Percentiles rank a stretch among this genome's conserved stretches.
These are phyloP conservation scores for Oxygymnocypris stewartii DNA, from an alignment of 2,113 vertebrate genomes.

Conservation along the genomic window DNA sequence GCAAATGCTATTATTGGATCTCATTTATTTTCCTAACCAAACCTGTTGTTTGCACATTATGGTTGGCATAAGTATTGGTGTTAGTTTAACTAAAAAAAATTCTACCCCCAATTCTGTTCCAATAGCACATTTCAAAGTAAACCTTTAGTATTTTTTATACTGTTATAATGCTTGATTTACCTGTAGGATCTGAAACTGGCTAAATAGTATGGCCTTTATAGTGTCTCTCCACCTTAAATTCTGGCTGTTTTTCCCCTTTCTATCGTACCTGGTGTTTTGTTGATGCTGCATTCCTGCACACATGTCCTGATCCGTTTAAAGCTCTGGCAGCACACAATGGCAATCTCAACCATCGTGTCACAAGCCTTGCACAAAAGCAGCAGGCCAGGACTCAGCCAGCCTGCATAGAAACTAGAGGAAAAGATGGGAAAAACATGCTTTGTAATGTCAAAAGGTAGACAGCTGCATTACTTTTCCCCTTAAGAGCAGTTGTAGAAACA, in stretches of 20 bases:
- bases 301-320: constrained; percentile 56
- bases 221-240: background rate
- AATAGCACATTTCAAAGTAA: background rate
- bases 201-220: no score
- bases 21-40: background rate
- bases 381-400: constrained; percentile 2
- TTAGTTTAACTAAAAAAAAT: background rate
- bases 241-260: background rate
- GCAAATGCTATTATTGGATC: background rate
- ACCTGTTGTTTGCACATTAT: background rate
- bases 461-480: background rate
- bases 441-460: background rate
- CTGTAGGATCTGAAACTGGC: background rate
- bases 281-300: constrained; percentile 52
- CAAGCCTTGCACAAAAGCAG: constrained; percentile 34
- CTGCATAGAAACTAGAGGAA: background rate
- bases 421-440: background rate
- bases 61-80: background rate
- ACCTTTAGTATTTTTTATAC: background rate
- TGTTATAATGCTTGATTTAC: background rate
- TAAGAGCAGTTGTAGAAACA: background rate
- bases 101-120: no score
- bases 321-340: background rate
- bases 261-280: background rate
- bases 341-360: background rate